These are phyloP conservation scores for Brachyistius frenatus DNA, from an alignment of 2,113 vertebrate genomes.

Conservation along the genomic window DNA sequence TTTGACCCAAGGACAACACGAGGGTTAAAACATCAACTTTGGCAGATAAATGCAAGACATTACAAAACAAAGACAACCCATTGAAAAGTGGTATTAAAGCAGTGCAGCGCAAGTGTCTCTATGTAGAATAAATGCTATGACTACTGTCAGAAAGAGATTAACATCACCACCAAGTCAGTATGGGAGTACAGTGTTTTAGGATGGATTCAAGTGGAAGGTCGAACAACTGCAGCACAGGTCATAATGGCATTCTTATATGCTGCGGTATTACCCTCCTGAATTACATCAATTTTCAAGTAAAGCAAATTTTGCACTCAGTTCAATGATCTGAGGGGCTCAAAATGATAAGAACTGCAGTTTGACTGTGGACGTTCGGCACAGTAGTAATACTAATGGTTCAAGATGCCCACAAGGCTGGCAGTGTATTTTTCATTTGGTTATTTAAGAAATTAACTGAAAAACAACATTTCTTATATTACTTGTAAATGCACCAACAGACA, in stretches of 20 bases:
- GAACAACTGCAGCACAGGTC: background rate
- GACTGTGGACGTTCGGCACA: background rate
- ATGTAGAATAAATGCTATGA: background rate
- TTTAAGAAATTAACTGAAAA: slow-evolving; percentile 8
- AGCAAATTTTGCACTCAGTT: background rate
- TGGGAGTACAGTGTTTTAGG: background rate
- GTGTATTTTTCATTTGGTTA: background rate
- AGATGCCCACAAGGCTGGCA: background rate
- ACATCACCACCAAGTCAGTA: background rate
- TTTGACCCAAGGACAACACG: no score
- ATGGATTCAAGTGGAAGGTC: background rate
- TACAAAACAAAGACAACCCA: background rate
- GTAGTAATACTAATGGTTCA: background rate
- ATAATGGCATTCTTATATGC: background rate
- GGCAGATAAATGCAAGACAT: no score
- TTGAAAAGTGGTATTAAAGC: background rate
- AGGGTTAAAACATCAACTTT: no score
- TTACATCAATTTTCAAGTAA: background rate
- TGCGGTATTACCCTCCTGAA: background rate
- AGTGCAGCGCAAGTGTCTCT: background rate
- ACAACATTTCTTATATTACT: background rate
- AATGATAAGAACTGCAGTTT: background rate
- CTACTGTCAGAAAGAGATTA: background rate
- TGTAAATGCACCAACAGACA: background rate
- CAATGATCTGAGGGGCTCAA: background rate